phyloP scores from a whole-genome alignment of 2,113 vertebrate species.

The Azemiops feae region DNA sequence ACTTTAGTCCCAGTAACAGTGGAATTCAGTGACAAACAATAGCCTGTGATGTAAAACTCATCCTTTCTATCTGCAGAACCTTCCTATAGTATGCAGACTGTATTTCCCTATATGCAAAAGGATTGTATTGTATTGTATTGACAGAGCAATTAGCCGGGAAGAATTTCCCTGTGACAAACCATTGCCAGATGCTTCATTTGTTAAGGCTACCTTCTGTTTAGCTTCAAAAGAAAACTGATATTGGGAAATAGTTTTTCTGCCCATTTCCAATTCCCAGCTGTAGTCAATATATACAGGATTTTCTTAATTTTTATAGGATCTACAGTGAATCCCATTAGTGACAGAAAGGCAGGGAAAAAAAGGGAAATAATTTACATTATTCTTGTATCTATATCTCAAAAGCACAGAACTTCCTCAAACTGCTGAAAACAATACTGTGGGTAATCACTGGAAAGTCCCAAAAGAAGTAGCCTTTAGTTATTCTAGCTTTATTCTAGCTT shows the following conservation, averaged over 20 bases:
- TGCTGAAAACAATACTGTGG: neutral
- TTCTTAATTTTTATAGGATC: neutral
- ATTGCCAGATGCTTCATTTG: neutral
- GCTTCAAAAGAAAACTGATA: neutral
- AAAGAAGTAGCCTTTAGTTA: neutral
- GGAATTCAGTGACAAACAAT: slow-evolving; percentile 29
- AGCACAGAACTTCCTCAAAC: neutral
- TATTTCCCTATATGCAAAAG: slow-evolving; percentile 37
- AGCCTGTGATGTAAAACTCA: neutral
- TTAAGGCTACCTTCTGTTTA: neutral
- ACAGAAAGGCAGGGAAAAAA: neutral
- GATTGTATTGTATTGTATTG: neutral
- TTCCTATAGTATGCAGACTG: neutral
- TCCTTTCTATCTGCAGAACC: neutral
- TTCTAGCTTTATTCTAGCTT: neutral
- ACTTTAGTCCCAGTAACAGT: neutral
- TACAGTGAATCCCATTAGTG: neutral
- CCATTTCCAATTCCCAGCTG: neutral
- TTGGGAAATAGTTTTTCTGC: neutral
- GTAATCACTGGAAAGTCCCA: neutral
- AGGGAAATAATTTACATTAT: neutral
- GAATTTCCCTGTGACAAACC: neutral
- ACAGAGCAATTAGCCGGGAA: neutral
- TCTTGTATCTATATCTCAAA: neutral
- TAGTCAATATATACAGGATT: neutral